Percentiles rank a stretch among this genome's conserved stretches.
Evolutionary conservation across 92 coral and sea anemone genomes (phyloP).

Genomic region (Epizoanthus fatuus): DNA sequence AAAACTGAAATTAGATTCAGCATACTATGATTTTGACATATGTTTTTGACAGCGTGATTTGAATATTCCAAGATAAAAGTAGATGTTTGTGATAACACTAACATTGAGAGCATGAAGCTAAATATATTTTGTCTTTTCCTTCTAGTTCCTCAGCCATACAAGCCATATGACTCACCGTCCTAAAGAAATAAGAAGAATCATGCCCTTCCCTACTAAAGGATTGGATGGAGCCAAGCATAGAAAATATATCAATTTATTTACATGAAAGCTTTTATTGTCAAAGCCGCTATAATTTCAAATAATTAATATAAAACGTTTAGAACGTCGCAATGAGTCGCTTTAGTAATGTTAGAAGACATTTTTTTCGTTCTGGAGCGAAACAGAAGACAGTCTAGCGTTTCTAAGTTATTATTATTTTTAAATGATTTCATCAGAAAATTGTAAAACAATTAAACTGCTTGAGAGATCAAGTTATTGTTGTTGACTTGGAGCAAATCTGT

Average conservation of each 20-base stretch:
- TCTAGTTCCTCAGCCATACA: conserved; percentile 17
- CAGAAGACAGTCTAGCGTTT: background rate
- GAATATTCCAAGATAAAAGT: background rate
- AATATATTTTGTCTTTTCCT: background rate
- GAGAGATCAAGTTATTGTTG: background rate
- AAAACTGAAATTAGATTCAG: too few relatives aligned
- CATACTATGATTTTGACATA: too few relatives aligned
- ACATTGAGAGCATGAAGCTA: background rate
- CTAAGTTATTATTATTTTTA: background rate
- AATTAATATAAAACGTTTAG: too few relatives aligned
- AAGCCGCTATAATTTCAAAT: background rate
- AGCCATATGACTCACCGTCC: conserved; percentile 4
- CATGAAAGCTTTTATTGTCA: background rate
- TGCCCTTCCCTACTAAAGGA: background rate
- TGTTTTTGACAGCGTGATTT: background rate
- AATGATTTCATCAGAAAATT: background rate
- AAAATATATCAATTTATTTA: background rate
- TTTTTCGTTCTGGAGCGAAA: too few relatives aligned
- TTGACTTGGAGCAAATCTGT: background rate
- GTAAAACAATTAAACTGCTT: background rate
- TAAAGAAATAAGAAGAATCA: background rate
- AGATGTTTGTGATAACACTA: background rate
- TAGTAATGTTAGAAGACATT: background rate
- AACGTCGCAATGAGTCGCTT: background rate
- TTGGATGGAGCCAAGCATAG: background rate